Conservation (phyloP, 1,140 invertebrate species). For the Nixonia krombeini region DNA sequence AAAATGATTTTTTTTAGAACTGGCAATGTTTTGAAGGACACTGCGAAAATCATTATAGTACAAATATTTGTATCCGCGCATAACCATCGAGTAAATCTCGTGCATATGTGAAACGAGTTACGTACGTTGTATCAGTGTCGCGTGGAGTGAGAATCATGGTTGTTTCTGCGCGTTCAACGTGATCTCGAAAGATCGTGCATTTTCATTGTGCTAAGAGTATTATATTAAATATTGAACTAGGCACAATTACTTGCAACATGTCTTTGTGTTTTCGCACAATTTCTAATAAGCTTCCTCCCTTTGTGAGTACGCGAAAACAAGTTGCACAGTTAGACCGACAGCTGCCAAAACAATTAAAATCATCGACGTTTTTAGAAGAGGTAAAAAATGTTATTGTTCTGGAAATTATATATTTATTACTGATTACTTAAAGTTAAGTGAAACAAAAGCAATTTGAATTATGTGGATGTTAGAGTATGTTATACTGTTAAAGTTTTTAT, state of each 20-base stretch:
- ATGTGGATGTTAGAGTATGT: not conserved
- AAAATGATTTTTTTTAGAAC: too few species aligned
- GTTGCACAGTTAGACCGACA: constrained; percentile 6
- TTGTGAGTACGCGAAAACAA: constrained; percentile 5
- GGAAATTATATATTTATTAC: not conserved
- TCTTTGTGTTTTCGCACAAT: constrained; percentile 2
- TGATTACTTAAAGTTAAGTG: too few species aligned
- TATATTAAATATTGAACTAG: constrained; percentile 10
- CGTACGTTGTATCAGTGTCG: too few species aligned
- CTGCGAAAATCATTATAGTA: too few species aligned
- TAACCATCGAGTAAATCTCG: too few species aligned
- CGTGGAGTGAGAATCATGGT: not conserved
- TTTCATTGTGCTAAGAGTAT: not conserved
- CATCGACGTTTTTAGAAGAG: constrained; percentile 1
- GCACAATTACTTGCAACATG: constrained; percentile 10
- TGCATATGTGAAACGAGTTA: too few species aligned
- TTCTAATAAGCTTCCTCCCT: constrained; percentile 5
- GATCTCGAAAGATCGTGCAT: not conserved
- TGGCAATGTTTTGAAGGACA: too few species aligned
- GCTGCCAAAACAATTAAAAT: constrained; percentile 11
- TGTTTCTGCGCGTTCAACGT: not conserved
- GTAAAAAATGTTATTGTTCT: not conserved
- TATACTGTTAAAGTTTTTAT: constrained; percentile 1
- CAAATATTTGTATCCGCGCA: too few species aligned
- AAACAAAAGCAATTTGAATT: not conserved